These are phyloP conservation scores for Phoxinus phoxinus DNA, from an alignment of 2,113 vertebrate species.

Conservation along the genomic window DNA sequence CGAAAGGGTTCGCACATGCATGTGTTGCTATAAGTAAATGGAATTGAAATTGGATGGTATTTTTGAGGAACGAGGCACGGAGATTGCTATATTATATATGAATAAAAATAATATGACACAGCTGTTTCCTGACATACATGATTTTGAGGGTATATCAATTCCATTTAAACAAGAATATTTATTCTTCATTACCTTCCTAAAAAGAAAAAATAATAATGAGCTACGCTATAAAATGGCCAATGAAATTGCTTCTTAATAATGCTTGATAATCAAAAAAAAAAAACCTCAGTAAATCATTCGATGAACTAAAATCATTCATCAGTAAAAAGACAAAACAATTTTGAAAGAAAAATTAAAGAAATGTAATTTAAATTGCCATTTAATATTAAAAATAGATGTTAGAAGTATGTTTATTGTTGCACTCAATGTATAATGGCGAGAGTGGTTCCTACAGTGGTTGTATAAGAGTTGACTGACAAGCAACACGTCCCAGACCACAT, in stretches of 20 bases:
- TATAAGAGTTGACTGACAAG: slow-evolving; percentile 4
- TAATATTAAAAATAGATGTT: neutral
- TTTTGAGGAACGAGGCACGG: neutral
- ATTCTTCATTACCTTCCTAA: neutral
- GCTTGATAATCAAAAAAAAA: too few relatives aligned
- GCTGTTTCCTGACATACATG: neutral
- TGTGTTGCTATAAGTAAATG: neutral
- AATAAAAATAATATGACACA: neutral
- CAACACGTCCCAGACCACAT: slow-evolving; percentile 7
- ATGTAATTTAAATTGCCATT: too few relatives aligned
- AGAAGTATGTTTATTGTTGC: neutral
- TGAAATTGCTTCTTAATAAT: neutral
- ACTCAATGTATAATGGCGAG: neutral
- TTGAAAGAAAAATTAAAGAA: neutral
- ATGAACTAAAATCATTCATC: neutral
- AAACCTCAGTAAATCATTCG: too few relatives aligned
- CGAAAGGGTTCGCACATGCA: neutral
- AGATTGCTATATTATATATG: neutral
- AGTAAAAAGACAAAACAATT: neutral
- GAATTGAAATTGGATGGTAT: neutral
- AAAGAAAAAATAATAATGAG: neutral
- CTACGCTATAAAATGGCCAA: neutral
- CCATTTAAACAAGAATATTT: neutral
- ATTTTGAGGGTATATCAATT: neutral
- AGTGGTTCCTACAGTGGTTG: neutral